These are phyloP conservation scores for Cabera pusaria DNA, from an alignment of 2,888 invertebrate species.

Conservation along the genomic window DNA sequence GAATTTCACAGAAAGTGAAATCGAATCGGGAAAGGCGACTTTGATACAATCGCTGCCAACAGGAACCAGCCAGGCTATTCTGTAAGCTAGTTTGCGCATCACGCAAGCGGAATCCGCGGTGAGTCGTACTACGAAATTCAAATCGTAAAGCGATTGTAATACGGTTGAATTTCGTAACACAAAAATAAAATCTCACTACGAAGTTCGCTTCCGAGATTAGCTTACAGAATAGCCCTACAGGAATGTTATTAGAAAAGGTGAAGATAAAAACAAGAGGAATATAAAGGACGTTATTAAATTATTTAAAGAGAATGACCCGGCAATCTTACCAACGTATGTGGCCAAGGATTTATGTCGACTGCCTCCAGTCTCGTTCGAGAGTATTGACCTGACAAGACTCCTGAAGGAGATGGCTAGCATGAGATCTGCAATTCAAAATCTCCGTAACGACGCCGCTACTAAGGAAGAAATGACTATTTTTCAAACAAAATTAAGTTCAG, in stretches of 20 bases:
- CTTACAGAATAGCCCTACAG: too few relatives aligned
- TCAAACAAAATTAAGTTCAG: neutral
- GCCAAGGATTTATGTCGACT: constrained; percentile 19
- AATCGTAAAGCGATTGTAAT: too few relatives aligned
- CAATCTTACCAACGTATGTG: constrained; percentile 17
- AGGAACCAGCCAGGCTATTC: too few relatives aligned
- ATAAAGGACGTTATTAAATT: constrained; percentile 12
- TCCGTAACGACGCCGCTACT: constrained; percentile 3
- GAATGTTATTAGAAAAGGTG: constrained; percentile 6
- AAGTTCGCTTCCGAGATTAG: too few relatives aligned
- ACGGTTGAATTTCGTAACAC: too few relatives aligned
- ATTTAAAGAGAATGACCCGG: constrained; percentile 20
- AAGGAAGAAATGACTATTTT: neutral
- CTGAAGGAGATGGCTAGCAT: constrained; percentile 17
- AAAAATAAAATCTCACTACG: too few relatives aligned
- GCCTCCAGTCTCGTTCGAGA: constrained; percentile 20
- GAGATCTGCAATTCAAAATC: constrained; percentile 11
- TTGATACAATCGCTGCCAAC: constrained; percentile 1
- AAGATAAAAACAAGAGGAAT: constrained; percentile 15
- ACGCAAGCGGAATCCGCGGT: too few relatives aligned
- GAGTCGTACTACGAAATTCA: too few relatives aligned
- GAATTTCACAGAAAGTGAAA: constrained; percentile 7
- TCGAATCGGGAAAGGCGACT: constrained; percentile 4
- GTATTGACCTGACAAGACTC: constrained; percentile 17
- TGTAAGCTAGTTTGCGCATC: too few relatives aligned